Base-by-base conservation (phyloP, 2,797 vertebrate species). In the Gymnothorax javanicus region DNA sequence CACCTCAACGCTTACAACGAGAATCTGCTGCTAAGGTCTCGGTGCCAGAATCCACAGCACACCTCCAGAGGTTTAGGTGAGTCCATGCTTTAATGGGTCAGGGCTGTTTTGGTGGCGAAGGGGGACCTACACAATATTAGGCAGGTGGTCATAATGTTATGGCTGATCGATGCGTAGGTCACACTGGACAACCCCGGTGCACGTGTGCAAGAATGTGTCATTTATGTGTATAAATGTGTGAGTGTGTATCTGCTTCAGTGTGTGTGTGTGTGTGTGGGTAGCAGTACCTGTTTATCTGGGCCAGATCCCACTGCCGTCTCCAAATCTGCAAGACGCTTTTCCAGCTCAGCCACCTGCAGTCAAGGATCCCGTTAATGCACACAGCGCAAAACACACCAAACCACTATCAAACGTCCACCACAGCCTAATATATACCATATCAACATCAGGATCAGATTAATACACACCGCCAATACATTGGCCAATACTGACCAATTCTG, bases 271-370 rank as follows among this genome's bases (percentile, higher is more conserved):
- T 60, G 59, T 60, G 15, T 17, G 69, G 87, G 89, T 91, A 0
- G 0, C 91, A 86, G 7, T 91, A 98, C 98, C 97, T 97, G 97
- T 91, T 96, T 97, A 91, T 98, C 97, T 85, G 97, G 96, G 90
- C 97, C 97, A 17, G 96, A 96, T 88, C 96, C 97, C 91, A 99
- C 93, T 64, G 96, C 93, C 0, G 94, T 95, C 94, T 99, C 98
- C 93, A 99, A 94, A 92, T 98, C 97, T 2, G 97, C 96, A 85
- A 99, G 94, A 82, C 98, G 96, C 94, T 97, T 98, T 94, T 98
- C 98, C 91, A 99, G 91, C 93, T 98, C 98, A 0, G 96, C 96
- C 84, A 98, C 93, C 98, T 99, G 90, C 85, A 9, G 59, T 13
- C 60, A 89, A 87, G 25, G 1, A 25, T 20, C 59, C 15, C 56